A percentile compares a stretch with the other conserved stretches of the same genome.
phyloP scores from a whole-genome alignment of 2,113 vertebrate species.

The Hirundichthys speculiger region DNA sequence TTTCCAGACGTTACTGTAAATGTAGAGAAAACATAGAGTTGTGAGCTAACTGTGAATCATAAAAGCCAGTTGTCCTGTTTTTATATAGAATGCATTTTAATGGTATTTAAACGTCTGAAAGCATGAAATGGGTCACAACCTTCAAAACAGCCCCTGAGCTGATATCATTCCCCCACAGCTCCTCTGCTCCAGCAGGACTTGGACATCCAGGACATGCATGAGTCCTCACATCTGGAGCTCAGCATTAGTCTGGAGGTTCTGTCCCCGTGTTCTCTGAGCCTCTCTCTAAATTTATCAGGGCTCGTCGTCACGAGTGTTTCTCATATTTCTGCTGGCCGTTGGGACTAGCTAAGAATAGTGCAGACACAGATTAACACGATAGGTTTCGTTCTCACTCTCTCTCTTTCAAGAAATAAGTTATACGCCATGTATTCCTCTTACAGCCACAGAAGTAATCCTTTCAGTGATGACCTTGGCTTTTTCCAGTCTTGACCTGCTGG shows the following conservation, averaged over 20 bases:
- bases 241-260: slow-evolving; percentile 10
- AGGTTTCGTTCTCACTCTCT: slow-evolving; percentile 11
- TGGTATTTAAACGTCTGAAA: too few species aligned
- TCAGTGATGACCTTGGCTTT: slow-evolving; percentile 6
- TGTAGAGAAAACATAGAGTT: background rate
- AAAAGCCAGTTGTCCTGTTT: too few species aligned
- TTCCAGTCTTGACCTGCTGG: slow-evolving; percentile 1
- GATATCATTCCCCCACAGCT: background rate
- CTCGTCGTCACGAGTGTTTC: slow-evolving; percentile 53
- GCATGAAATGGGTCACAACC: too few species aligned
- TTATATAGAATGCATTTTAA: too few species aligned
- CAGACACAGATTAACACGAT: slow-evolving; percentile 66
- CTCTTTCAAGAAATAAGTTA: slow-evolving; percentile 23
- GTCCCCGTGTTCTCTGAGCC: slow-evolving; percentile 44
- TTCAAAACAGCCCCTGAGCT: too few species aligned
- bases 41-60: too few species aligned
- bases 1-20: background rate
- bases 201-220: background rate
- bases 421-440: slow-evolving; percentile 22
- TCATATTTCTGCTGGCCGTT: slow-evolving; percentile 70
- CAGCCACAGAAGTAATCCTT: background rate
- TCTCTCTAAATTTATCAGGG: slow-evolving; percentile 65
- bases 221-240: slow-evolving; percentile 42
- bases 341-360: slow-evolving; percentile 67
- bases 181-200: background rate